A percentile compares a stretch with the other conserved stretches of the same genome.
Evolutionary conservation across 2,888 invertebrate species (phyloP).

Genomic region (Apodemia zela): DNA sequence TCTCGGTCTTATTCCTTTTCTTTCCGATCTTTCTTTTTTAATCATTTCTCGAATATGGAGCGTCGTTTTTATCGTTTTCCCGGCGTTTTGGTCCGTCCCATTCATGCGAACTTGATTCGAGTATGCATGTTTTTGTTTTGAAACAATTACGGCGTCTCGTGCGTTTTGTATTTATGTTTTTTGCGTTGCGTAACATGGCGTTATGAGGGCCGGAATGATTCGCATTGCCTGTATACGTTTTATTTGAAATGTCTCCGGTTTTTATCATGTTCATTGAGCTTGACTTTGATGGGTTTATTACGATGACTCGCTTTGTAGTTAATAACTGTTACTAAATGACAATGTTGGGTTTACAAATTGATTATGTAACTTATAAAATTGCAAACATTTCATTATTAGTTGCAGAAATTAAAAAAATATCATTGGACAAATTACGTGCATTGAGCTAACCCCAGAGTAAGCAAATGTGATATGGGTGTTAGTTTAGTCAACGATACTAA

Average conservation of each 20-base stretch:
- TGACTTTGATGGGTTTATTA: constrained; percentile 7
- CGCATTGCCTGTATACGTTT: constrained; percentile 26
- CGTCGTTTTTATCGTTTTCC: constrained; percentile 77
- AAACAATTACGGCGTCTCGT: constrained; percentile 56
- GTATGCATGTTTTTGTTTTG: constrained; percentile 48
- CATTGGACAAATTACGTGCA: too few relatives aligned
- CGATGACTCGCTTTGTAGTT: neutral
- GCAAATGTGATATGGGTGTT: too few relatives aligned
- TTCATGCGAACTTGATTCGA: constrained; percentile 48
- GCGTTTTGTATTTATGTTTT: constrained; percentile 46
- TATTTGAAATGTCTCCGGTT: constrained; percentile 14
- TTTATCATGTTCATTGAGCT: neutral
- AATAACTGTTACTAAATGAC: too few relatives aligned
- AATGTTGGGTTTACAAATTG: too few relatives aligned
- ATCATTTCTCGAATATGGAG: constrained; percentile 79
- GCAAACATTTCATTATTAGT: too few relatives aligned
- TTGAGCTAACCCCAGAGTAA: too few relatives aligned
- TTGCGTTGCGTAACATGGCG: constrained; percentile 39
- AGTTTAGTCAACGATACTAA: too few relatives aligned
- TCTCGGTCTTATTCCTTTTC: constrained; percentile 57
- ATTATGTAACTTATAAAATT: too few relatives aligned
- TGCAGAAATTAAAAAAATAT: neutral
- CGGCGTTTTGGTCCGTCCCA: constrained; percentile 55
- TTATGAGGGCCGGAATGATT: constrained; percentile 27
- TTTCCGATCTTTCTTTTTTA: constrained; percentile 65